phyloP scores from a whole-genome alignment of 2,888 invertebrate species.

The Latheticus oryzae region DNA sequence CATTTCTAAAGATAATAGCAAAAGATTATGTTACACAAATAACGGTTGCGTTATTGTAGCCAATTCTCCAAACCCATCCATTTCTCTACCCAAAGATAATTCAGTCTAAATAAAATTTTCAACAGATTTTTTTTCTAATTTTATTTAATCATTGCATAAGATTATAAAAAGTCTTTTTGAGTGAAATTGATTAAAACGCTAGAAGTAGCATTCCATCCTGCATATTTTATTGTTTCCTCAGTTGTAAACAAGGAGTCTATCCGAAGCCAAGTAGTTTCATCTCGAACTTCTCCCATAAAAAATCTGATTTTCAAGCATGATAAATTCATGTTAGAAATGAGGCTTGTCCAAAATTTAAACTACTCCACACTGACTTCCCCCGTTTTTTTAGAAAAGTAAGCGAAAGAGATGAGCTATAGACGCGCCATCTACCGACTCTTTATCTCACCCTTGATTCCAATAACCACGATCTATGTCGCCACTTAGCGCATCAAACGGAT shows the following conservation, averaged over 20 bases:
- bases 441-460: slow-evolving; percentile 51
- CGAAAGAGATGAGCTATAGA: slow-evolving; percentile 42
- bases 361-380: slow-evolving; percentile 13
- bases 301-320: slow-evolving; percentile 21
- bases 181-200: too few relatives aligned
- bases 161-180: too few relatives aligned
- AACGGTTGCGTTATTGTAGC: too few relatives aligned
- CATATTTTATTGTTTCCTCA: too few relatives aligned
- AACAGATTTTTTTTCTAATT: too few relatives aligned
- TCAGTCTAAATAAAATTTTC: too few relatives aligned
- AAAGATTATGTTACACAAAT: slow-evolving; percentile 29
- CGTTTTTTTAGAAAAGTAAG: slow-evolving; percentile 10
- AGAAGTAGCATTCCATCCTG: too few relatives aligned
- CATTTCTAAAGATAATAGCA: slow-evolving; percentile 26
- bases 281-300: slow-evolving; percentile 8
- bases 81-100: too few relatives aligned
- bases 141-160: too few relatives aligned
- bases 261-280: too few relatives aligned
- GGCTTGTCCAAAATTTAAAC: slow-evolving; percentile 32
- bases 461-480: slow-evolving; percentile 51
- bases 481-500: slow-evolving; percentile 46
- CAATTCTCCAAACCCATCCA: too few relatives aligned
- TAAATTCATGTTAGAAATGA: slow-evolving; percentile 33
- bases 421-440: slow-evolving; percentile 41
- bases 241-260: too few relatives aligned